phyloP scores from a whole-genome alignment of 1,140 invertebrate genomes.

The Hylaeus anthracinus region DNA sequence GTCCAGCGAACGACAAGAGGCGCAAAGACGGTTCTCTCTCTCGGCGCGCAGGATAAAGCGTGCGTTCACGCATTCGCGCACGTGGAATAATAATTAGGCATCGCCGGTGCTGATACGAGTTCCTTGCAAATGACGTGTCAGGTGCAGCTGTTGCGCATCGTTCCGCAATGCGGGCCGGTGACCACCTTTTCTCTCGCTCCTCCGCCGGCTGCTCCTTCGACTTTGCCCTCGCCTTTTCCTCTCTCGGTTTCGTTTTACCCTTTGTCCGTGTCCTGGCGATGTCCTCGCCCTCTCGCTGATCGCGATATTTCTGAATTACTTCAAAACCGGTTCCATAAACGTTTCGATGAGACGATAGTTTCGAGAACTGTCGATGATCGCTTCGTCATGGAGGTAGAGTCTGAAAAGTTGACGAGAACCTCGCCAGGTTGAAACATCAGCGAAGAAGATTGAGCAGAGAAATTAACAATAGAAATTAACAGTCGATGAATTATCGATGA shows the following conservation, averaged over 20 bases:
- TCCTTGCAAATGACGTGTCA: conserved; percentile 77
- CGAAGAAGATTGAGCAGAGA: background rate
- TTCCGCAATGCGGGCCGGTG: conserved; percentile 77
- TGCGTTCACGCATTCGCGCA: conserved; percentile 62
- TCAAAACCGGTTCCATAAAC: too few species aligned
- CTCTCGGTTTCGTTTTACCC: conserved; percentile 26
- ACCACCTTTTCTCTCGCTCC: conserved; percentile 45
- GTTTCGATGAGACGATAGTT: too few species aligned
- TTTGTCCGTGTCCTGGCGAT: conserved; percentile 25
- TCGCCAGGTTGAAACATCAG: too few species aligned
- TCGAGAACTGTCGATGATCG: too few species aligned
- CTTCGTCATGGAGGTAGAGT: too few species aligned
- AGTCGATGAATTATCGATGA: background rate
- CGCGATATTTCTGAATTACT: too few species aligned
- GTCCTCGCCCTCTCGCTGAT: too few species aligned
- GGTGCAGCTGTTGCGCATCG: conserved; percentile 78
- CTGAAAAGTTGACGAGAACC: too few species aligned
- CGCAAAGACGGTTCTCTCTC: conserved; percentile 3
- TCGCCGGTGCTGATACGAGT: conserved; percentile 74
- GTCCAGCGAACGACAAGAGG: conserved; percentile 3
- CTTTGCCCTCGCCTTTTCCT: conserved; percentile 9
- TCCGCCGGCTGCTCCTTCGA: conserved; percentile 33
- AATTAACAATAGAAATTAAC: background rate
- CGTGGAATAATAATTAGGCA: conserved; percentile 77
- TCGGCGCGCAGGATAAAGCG: conserved; percentile 41